These are phyloP conservation scores for Lepidurus arcticus DNA, from an alignment of 1,140 invertebrate genomes.

Conservation along the genomic window DNA sequence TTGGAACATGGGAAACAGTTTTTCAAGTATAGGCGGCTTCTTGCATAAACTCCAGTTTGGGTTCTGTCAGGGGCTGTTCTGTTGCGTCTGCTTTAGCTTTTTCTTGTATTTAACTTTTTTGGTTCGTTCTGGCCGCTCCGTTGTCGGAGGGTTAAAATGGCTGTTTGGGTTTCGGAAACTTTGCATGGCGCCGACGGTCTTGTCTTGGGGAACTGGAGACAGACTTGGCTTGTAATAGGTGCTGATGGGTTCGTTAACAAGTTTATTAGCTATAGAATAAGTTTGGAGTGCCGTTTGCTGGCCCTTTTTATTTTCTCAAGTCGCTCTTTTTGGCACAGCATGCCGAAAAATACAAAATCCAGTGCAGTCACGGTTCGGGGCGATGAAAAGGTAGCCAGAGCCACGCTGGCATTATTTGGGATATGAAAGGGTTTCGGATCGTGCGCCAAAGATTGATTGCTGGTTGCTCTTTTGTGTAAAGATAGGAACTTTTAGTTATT, in stretches of 20 bases:
- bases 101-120: not conserved
- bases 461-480: too few relatives aligned
- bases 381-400: not conserved
- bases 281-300: not conserved
- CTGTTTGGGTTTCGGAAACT: slow-evolving; percentile 15
- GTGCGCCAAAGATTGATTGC: not conserved
- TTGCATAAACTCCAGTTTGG: slow-evolving; percentile 5
- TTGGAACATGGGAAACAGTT: not conserved
- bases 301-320: not conserved
- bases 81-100: not conserved
- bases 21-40: slow-evolving; percentile 13
- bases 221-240: slow-evolving; percentile 21
- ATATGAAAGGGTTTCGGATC: not conserved
- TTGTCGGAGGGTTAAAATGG: slow-evolving; percentile 5
- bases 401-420: not conserved
- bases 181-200: not conserved
- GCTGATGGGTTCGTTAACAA: slow-evolving; percentile 18
- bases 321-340: not conserved
- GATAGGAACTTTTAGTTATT: too few relatives aligned
- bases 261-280: slow-evolving; percentile 20
- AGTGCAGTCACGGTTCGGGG: not conserved
- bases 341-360: not conserved
- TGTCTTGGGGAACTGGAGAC: not conserved
- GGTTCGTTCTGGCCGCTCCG: not conserved
- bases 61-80: not conserved